Evolutionary conservation across 2,888 invertebrate species (phyloP), one percentile per base, ranked within the genome.

Genomic region (Eulithis prunata): DNA sequence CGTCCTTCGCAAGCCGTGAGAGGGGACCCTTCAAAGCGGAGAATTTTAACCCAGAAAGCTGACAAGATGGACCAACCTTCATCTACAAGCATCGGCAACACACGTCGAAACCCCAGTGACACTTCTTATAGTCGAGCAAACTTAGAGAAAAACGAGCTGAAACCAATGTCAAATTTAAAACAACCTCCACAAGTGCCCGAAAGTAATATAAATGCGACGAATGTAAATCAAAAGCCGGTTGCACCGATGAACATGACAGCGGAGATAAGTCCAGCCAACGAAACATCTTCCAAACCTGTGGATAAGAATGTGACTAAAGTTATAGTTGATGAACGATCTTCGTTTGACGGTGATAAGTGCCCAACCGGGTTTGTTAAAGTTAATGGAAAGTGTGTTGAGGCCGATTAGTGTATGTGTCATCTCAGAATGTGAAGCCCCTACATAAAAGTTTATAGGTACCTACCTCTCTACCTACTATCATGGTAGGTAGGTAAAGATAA

Each of bases 281-380:
- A 70, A 57, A 72, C 71, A 32, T 52, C 72, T 51, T 57, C 73
- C 47, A 69, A 70, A 46, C 61, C 70, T 21, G 21, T 66, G 8
- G 76, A 76, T 62, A 64, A 63, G 12, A 71, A 67, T 13, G 69
- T 73, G 55, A 70, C 74, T 3, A 73, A 71, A 64, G 73, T 85
- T 11, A 76, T 74, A 46, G 57, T 87, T 2, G 83, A 78, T 63
- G 82, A 85, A 46, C 74, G 88, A 43, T 76, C 86, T 6, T 80
- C 80, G 2, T 88, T 89, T 65, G 78, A 74, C 11, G 89, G 83
- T 4, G 86, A 88, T 61, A 73, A 75, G 21, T 89, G 89, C 66
- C 83, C 89, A 0, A 74, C 79, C 0, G 88, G 86, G 6, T 79
- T 74, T 28, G 78, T 79, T 5, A 84, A 74, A 73, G 69, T 88